Base-by-base conservation (phyloP, 1,140 invertebrate species). In the Cecropterus lyciades region DNA sequence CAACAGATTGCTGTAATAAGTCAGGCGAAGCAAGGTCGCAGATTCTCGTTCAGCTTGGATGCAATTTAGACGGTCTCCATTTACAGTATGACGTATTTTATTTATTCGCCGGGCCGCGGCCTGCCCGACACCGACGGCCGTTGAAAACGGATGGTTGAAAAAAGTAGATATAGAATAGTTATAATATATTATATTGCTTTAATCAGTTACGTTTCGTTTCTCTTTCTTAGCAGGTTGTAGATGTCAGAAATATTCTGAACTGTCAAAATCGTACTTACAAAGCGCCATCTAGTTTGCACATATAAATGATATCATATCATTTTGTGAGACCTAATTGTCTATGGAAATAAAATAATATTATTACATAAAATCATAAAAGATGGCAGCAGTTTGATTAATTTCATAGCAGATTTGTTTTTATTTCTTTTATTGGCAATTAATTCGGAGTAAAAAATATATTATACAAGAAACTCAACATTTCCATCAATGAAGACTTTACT, bases 31-130 rank as follows among this genome's bases (percentile, higher is more conserved):
- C 80, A 87, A 87, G 80, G 82, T 80, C 81, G 75, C 66, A 48
- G 67, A 77, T 79, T 76, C 63, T 76, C 76, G 72, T 79, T 78
- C 63, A 67, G 70, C 66, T 62, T 79, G 66, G 76, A 75, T 75
- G 66, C 73, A 79, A 79, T 84, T 80, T 79, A 77, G 79, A 65
- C 78, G 55, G 67, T 79, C 68, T 82, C 72, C 64, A 77, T 82
- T 79, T 76, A 78, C 64, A 72, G 56, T 67, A 70, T 82, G 77
- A 85, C 84, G 82, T 87, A 77, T 75, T 78, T 80, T 78, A 81
- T 81, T 81, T 79, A 80, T 79, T 73, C 73, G 67, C 65, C 72
- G 64, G 64, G 59, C 65, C 55, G 64, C 64, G 56, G 55, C 53
- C 69, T 79, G 75, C 80, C 82, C 33, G 51, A 53, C 14, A 53